Base-by-base conservation (phyloP, 2,888 invertebrate genomes). In the Noctua fimbriata region DNA sequence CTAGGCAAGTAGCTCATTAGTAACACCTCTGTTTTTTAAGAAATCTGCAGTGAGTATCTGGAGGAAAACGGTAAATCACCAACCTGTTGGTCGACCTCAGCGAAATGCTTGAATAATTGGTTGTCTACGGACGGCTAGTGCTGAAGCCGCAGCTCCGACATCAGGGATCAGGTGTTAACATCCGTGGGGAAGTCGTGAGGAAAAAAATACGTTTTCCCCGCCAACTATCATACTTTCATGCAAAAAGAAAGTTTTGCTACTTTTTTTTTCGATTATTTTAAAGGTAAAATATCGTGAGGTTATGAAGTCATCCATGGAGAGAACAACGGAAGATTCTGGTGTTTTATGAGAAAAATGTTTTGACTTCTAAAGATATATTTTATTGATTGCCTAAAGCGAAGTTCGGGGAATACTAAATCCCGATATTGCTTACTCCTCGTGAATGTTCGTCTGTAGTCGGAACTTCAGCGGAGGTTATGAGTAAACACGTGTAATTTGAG, bases 41-140 rank as follows among this genome's bases (percentile, higher is more conserved):
- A 93, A 94, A 92, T 91, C 90, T 89, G 83, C 87, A 86, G 87
- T 86, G 88, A 86, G 85, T 87, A 89, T 89, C 89, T 91, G 91
- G 91, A 91, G 90, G 90, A 90, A 93, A 94, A 93, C 94, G 92
- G 95, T 94, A 94, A 89, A 92, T 85, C 91, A 94, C 92, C 91
- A 92, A 93, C 94, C 94, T 94, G 93, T 91, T 91, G 89, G 89
- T 92, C 94, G 95, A 96, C 95, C 95, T 92, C 78, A 91, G 93
- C 93, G 93, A 94, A 95, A 94, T 86, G 95, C 95, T 95, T 94
- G 92, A 89, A 94, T 93, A 96, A 96, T 96, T 93, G 94, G 92
- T 96, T 96, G 90, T 94, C 92, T 91, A 94, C 96, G 95, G 95
- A 92, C 90, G 92, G 92, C 88, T 89, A 90, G 87, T 87, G 89